Percentiles rank a stretch among this genome's conserved stretches.
phyloP scores from a whole-genome alignment of 2,888 invertebrate species.

The Capitulum mitella region DNA sequence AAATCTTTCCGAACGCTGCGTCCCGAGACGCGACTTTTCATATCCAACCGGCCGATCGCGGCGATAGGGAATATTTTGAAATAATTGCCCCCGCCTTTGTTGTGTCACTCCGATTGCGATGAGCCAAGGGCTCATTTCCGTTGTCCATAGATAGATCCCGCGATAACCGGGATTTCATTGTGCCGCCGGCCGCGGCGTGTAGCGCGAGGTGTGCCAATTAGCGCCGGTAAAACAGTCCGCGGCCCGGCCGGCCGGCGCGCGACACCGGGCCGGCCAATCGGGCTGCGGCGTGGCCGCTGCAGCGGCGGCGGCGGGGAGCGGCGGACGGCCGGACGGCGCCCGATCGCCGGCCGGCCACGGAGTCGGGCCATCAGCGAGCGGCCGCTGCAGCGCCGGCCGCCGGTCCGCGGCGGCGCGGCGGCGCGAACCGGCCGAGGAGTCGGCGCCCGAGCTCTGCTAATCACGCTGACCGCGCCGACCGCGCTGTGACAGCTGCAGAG shows the following conservation, averaged over 20 bases:
- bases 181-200: background rate
- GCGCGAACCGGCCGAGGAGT: too few relatives aligned
- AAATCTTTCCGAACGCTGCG: conserved; percentile 20
- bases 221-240: background rate
- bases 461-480: too few relatives aligned
- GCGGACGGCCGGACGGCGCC: too few relatives aligned
- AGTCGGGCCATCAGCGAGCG: too few relatives aligned
- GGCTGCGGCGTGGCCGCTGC: too few relatives aligned
- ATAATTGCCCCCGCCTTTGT: conserved; percentile 12
- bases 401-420: too few relatives aligned
- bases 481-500: too few relatives aligned
- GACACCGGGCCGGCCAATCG: background rate
- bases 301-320: too few relatives aligned
- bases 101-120: conserved; percentile 4
- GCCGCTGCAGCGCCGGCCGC: too few relatives aligned
- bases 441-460: too few relatives aligned
- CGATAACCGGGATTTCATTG: background rate
- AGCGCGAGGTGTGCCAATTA: background rate
- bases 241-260: background rate
- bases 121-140: conserved; percentile 15
- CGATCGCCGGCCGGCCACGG: too few relatives aligned
- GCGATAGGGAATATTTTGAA: conserved; percentile 21
- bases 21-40: background rate
- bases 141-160: background rate
- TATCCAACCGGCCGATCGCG: background rate